These are phyloP conservation scores for Clarias pachynema DNA, from an alignment of 2,797 vertebrate species.

Conservation along the genomic window DNA sequence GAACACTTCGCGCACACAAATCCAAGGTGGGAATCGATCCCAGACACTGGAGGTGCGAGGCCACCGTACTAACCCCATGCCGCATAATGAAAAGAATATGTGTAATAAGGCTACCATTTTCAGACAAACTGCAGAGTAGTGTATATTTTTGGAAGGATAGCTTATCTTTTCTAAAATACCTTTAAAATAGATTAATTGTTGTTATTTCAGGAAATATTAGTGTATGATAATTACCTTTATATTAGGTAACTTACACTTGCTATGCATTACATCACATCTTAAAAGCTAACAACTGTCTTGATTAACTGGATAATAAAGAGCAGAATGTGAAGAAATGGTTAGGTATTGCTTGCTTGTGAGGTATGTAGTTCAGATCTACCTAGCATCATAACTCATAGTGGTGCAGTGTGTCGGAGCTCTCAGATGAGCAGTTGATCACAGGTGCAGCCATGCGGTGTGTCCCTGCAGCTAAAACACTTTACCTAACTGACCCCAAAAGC, in stretches of 20 bases:
- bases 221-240: background rate
- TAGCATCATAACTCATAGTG: conserved; percentile 37
- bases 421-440: conserved; percentile 43
- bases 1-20: no score
- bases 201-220: background rate
- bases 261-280: conserved; percentile 12
- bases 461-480: conserved; percentile 51
- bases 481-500: conserved; percentile 51
- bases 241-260: background rate
- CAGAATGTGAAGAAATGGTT: conserved; percentile 8
- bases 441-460: conserved; percentile 46
- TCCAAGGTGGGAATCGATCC: no score
- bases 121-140: background rate
- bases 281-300: background rate
- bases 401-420: conserved; percentile 42
- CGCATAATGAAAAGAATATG: no score
- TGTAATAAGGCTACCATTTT: background rate
- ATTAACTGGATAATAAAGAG: conserved; percentile 19
- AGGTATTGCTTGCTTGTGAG: conserved; percentile 30
- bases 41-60: no score
- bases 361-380: conserved; percentile 35
- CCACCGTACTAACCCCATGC: no score
- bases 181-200: background rate
- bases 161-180: background rate
- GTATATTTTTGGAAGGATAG: background rate